Base-by-base conservation (phyloP, 2,113 vertebrate genomes). In the Nanorana parkeri region DNA sequence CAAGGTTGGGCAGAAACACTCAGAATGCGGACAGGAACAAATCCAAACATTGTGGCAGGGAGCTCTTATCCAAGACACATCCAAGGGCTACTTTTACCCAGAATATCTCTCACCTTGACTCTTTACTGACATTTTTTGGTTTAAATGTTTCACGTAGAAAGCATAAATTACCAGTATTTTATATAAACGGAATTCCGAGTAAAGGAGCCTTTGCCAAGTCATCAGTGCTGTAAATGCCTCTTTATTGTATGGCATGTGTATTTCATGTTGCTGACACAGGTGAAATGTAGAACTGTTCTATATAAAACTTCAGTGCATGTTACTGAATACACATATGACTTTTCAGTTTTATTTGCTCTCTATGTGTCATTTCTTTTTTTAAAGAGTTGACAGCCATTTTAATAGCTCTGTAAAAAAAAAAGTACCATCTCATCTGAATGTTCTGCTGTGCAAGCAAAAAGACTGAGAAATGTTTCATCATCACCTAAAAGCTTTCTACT, bases 191-290 rank as follows among this genome's bases (percentile, higher is more conserved):
- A 11, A 28, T 73, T 7, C 13, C 10, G 8, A 11, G 41, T 47
- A 47, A 47, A 47, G 41, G 41, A 10, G 11, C 8, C 41, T 11
- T 11, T 47, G 13, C n/a, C 19, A 24, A 20, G 13, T 71, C 24
- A 7, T 16, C 41, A 19, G n/a, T 24, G 23, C 10, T 28, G 52
- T 73, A 29, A 73, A 29, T 60, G 20, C 54, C 10, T 58, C 54
- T 2, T 24, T 54, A 17, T 28, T 72, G 19, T 17, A 26, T 28
- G 23, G 4, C 24, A 72, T 23, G 15, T 60, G 17, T n/a, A 60
- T 26, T 7, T n/a, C 55, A 74, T 58, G 54, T 58, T 60, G 71
- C 71, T 74, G 71, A 74, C 69, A 73, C 47, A 58, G 52, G 24
- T 1, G 24, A 52, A 41, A 17, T 72, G 3, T 17, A 55, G 23